Evolutionary conservation across 2,113 vertebrate species (phyloP), one percentile per base, ranked within the genome.

Genomic region (Pedionomus torquatus): DNA sequence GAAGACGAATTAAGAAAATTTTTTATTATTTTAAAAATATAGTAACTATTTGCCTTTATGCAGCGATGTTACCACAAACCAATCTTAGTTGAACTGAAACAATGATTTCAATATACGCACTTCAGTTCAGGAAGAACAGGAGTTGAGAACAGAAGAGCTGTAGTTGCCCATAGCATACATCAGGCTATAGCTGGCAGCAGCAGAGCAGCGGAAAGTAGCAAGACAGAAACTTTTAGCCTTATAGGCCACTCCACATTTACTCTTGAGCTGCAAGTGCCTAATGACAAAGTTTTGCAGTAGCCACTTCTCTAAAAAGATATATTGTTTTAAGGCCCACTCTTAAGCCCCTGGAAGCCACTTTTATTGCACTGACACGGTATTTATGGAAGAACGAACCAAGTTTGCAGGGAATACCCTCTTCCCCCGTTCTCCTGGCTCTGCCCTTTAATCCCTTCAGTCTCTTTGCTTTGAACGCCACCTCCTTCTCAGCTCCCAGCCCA

Each of bases 1-100:
- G 63, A 97, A 94, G 19, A 80, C 93, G 88, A 97, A 94, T 64
- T 92, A 93, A 87, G 86, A 82, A 86, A 13, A 21, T 9, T 51
- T 37, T 20, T 31, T 57, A 52, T 44, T 82, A 71, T 70, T 83
- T 57, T 2, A 5, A 75, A 86, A 94, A 58, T 13, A 79, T 7
- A 10, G 18, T 43, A 91, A 84, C 77, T 87, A 68, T 64, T 90
- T 91, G n/a, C 28, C 33, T 82, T 89, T 75, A 41, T 83, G 48
- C 20, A 63, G 77, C 48, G 49, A 48, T 75, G 61, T 81, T 78
- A 75, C 78, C 43, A 89, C 85, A 95, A 89, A 90, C 10, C 16
- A 43, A 90, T 46, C 61, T 75, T n/a, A 66, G n/a, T 64, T 82
- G 61, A 92, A 95, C 74, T 72, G 39, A 85, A 93, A 82, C 25